Conservation (phyloP, 2,113 vertebrate genomes). For the Leucopsar rothschildi region DNA sequence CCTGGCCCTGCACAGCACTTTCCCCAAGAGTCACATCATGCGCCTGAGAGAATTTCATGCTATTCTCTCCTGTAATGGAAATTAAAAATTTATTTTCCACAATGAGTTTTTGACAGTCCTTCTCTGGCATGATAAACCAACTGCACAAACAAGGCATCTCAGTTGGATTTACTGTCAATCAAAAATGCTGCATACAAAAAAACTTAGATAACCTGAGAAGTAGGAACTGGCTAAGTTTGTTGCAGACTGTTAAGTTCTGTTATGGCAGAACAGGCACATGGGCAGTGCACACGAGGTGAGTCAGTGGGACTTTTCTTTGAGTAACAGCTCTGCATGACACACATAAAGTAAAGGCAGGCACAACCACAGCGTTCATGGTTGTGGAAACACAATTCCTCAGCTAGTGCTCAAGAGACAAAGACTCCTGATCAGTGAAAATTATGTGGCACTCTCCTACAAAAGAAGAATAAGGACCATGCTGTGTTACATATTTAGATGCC, state of each 20-base stretch:
- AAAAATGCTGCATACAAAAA: neutral
- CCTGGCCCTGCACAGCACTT: neutral
- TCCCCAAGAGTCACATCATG: neutral
- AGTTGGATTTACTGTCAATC: neutral
- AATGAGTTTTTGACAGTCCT: neutral
- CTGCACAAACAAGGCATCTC: neutral
- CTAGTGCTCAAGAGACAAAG: neutral
- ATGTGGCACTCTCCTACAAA: neutral
- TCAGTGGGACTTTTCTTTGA: neutral
- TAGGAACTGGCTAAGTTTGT: neutral
- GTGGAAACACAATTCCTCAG: conserved; percentile 5
- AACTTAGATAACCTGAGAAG: neutral
- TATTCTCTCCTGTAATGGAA: neutral
- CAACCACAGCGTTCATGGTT: neutral
- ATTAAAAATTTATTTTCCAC: neutral
- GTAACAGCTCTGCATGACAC: neutral
- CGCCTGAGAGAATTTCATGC: neutral
- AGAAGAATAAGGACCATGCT: neutral
- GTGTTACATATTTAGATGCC: neutral
- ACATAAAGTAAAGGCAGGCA: neutral
- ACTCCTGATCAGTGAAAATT: neutral
- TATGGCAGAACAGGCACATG: neutral
- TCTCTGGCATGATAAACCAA: neutral
- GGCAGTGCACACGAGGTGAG: neutral
- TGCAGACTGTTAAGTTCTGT: neutral